Base-by-base conservation (phyloP, 1,140 invertebrate species). In the Meloidogyne hapla region DNA sequence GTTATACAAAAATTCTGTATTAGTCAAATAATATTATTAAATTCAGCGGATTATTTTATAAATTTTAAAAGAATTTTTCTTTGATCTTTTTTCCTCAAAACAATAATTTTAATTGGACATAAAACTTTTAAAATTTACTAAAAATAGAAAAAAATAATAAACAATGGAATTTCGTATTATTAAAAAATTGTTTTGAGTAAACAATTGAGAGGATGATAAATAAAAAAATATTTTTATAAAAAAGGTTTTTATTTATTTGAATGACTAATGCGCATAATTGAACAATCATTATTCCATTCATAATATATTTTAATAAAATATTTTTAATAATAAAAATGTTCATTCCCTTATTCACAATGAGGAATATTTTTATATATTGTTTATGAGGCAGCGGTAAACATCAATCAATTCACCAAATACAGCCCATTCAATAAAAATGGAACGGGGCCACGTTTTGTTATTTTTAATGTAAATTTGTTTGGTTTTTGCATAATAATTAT, bases 71-170 rank as follows among this genome's bases (percentile, higher is more conserved):
- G n/a, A 33, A 33, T 33, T 33, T 33, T 33, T 33, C 33, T 33
- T 33, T 66, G 26, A 13, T 66, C n/a, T 66, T 66, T 66, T 66
- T 18, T 66, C n/a, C 15, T 18, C 13, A 66, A 66, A 66, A 66
- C 26, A 21, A 13, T 18, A 66, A 66, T 18, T 15, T 42, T 13
- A 42, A 42, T 42, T 13, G 13, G 18, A 48, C 13, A 48, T 5
- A 48, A 15, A 48, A 48, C 15, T 18, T 15, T 48, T 48, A 18
- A 48, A 48, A 48, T 48, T 48, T 48, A 48, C 13, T 48, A 18
- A 18, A 48, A 48, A 48, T n/a, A n/a, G n/a, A 56, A 56, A n/a
- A 56, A 15, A 18, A 48, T 3, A n/a, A n/a, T 42, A 42, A 42
- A 56, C 12, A 48, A 48, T 48, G 18, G 4, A 48, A 15, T 56